A percentile compares a stretch with the other conserved stretches of the same genome.
These are phyloP conservation scores for Drosophila subobscura DNA, from an alignment of 1,140 invertebrate species.

Conservation along the genomic window DNA sequence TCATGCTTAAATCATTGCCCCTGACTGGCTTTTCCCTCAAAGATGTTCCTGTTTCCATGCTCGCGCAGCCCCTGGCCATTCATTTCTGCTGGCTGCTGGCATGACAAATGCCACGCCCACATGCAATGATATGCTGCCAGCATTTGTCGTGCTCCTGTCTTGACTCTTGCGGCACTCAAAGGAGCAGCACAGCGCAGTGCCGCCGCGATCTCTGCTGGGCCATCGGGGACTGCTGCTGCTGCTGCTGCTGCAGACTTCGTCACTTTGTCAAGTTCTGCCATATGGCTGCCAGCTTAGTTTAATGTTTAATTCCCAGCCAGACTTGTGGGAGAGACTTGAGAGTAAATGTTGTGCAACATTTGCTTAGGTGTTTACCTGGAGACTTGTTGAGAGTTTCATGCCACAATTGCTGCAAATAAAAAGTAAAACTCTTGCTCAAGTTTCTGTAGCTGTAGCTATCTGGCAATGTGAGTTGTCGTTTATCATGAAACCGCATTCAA, in stretches of 20 bases:
- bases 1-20: conserved; percentile 27
- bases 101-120: conserved; percentile 46
- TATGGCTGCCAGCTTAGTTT: conserved; percentile 73
- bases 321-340: too few species aligned
- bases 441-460: too few species aligned
- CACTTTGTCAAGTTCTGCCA: conserved; percentile 59
- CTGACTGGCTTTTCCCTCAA: conserved; percentile 13
- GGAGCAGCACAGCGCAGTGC: conserved; percentile 15
- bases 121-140: conserved; percentile 39
- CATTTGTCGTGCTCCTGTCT: conserved; percentile 7
- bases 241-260: conserved; percentile 32
- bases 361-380: too few species aligned
- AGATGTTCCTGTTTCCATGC: too few species aligned
- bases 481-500: too few species aligned
- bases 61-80: background rate
- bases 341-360: background rate
- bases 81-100: conserved; percentile 24
- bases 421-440: too few species aligned
- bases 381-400: too few species aligned
- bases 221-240: too few species aligned
- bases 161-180: conserved; percentile 27
- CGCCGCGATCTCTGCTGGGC: too few species aligned
- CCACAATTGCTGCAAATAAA: too few species aligned
- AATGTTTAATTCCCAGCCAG: conserved; percentile 35
- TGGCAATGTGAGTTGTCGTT: too few species aligned